phyloP scores from a whole-genome alignment of 2,113 vertebrate species.

The Bufo bufo region DNA sequence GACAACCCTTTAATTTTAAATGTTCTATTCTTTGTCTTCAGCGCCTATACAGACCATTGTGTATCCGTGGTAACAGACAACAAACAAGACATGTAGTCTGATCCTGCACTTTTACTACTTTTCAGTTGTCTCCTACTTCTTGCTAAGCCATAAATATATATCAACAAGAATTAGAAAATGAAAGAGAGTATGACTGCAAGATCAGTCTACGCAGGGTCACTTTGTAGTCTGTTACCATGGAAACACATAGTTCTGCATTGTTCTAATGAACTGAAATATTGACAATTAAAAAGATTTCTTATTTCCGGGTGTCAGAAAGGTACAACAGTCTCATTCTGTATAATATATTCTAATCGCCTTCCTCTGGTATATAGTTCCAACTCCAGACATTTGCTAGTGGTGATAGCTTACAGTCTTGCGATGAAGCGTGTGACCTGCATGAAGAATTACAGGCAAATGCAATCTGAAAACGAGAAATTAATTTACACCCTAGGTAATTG shows the following conservation, averaged over 20 bases:
- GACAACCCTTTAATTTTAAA: not conserved
- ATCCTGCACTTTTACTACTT: not conserved
- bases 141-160: too few relatives aligned
- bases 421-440: conserved; percentile 11
- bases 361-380: not conserved
- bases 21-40: not conserved
- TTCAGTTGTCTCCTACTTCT: too few relatives aligned
- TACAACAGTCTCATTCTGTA: not conserved
- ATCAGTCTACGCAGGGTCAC: not conserved
- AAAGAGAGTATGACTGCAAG: not conserved
- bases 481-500: conserved; percentile 44
- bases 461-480: conserved; percentile 50
- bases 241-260: not conserved
- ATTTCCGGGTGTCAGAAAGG: not conserved
- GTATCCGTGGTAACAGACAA: not conserved
- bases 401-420: conserved; percentile 13
- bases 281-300: not conserved
- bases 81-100: not conserved
- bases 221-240: not conserved
- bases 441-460: conserved; percentile 52
- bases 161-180: not conserved
- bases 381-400: not conserved
- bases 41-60: not conserved
- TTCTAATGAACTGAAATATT: too few relatives aligned
- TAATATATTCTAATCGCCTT: not conserved